Evolutionary conservation across 2,797 vertebrate genomes (phyloP), one percentile per base, ranked within the genome.

Genomic region (Podarcis lilfordi): DNA sequence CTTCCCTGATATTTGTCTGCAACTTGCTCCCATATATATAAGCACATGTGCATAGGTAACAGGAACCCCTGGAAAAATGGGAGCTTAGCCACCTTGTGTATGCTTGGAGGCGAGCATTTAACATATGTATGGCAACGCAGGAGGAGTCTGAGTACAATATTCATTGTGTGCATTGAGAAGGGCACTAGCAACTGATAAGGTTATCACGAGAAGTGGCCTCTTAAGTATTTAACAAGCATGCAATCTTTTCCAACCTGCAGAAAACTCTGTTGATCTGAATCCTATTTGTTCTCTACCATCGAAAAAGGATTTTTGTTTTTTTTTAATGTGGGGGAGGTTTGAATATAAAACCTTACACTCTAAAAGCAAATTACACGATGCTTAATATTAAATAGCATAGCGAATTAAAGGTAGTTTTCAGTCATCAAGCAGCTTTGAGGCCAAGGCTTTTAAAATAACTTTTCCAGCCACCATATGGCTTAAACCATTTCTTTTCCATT

Each of bases 381-480:
- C 84, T 94, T 93, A 75, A 90, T 91, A 88, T 91, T 94, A 94
- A 94, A 84, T 78, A 17, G 71, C 29, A 66, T 84, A 88, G 85
- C 89, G 88, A 89, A 94, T 92, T 59, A 86, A 85, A 82, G 50
- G 91, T 75, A 68, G 91, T 96, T 95, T 88, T 87, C 79, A 95
- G 90, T 91, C 94, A 91, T 66, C 84, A 87, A 88, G 72, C 8
- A 69, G 85, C 82, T 89, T 71, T 93, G 91, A 95, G 86, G 45
- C 72, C 90, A 93, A 91, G 50, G 83, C 89, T 80, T 43, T 94
- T 93, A 94, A 92, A 93, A 90, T 85, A 1, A 86, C 87, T 95
- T 96, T 96, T 96, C 94, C 93, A 95, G 90, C 91, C 92, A 92
- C 77, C 29, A 88, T 87, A 35, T 77, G 85, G 89, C 84, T 75